Conservation (phyloP, 2,797 vertebrate genomes). For the Chloroceryle amazona region DNA sequence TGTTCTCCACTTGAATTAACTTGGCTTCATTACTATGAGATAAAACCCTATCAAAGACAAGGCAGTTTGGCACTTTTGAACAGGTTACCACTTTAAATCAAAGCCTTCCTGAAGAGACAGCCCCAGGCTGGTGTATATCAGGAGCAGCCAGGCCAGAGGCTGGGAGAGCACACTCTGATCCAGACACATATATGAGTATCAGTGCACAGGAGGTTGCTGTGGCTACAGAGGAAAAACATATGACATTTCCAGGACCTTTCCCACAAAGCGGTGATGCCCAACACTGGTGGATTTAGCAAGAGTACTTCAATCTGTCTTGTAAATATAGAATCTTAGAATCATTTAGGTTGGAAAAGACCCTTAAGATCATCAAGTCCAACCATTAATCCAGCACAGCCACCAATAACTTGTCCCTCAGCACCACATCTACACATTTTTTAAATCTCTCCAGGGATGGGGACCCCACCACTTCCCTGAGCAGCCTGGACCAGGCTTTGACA, state of each 20-base stretch:
- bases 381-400: too few species aligned
- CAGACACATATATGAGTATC: neutral
- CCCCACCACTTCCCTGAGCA: neutral
- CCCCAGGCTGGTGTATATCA: neutral
- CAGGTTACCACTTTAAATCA: neutral
- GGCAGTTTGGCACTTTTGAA: neutral
- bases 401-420: neutral
- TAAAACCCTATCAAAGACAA: neutral
- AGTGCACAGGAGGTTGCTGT: neutral
- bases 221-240: neutral
- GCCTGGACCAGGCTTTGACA: neutral
- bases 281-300: neutral
- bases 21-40: neutral
- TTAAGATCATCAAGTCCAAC: too few species aligned
- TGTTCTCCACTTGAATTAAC: neutral
- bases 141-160: neutral
- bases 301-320: neutral
- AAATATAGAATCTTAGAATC: neutral
- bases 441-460: neutral
- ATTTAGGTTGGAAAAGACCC: neutral
- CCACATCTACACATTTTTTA: neutral
- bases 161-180: neutral
- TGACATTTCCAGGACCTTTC: neutral
- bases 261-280: neutral
- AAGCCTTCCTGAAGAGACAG: neutral